phyloP scores from a whole-genome alignment of 2,888 invertebrate species.

The Lissonota sp. region DNA sequence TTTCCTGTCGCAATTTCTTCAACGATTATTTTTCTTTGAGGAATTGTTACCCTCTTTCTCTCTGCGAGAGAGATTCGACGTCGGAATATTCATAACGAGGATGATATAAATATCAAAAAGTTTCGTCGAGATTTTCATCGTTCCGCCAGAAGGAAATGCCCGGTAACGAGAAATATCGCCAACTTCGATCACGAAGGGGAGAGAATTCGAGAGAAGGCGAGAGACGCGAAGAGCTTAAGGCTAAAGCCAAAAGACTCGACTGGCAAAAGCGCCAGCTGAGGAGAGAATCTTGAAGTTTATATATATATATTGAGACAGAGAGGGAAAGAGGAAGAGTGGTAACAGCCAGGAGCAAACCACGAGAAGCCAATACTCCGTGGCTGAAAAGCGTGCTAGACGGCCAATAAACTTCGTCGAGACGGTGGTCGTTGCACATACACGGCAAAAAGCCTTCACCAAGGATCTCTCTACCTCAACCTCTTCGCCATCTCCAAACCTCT shows the following conservation, averaged over 20 bases:
- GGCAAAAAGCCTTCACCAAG: constrained; percentile 36
- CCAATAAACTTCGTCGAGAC: constrained; percentile 67
- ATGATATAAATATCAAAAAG: too few relatives aligned
- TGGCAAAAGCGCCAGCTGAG: not conserved
- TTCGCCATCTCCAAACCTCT: constrained; percentile 28
- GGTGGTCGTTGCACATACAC: constrained; percentile 51
- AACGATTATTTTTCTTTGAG: too few relatives aligned
- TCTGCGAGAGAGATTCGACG: too few relatives aligned
- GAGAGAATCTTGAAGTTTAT: constrained; percentile 16
- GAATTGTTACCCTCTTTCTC: too few relatives aligned
- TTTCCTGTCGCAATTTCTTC: too few relatives aligned
- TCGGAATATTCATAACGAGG: too few relatives aligned
- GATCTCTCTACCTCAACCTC: constrained; percentile 39
- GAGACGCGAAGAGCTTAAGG: constrained; percentile 62
- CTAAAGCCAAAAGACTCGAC: not conserved
- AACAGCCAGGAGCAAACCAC: constrained; percentile 60
- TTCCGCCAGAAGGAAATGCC: too few relatives aligned
- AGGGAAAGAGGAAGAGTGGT: constrained; percentile 8
- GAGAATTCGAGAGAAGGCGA: constrained; percentile 63
- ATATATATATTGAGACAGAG: constrained; percentile 5
- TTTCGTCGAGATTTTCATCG: too few relatives aligned
- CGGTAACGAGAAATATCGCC: too few relatives aligned
- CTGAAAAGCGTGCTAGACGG: constrained; percentile 60
- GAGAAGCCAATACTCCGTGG: constrained; percentile 65
- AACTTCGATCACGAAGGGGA: constrained; percentile 5